A percentile compares a stretch with the other conserved stretches of the same genome.
Evolutionary conservation across 1,140 invertebrate species (phyloP).

Genomic region (Procambarus virginalis): DNA sequence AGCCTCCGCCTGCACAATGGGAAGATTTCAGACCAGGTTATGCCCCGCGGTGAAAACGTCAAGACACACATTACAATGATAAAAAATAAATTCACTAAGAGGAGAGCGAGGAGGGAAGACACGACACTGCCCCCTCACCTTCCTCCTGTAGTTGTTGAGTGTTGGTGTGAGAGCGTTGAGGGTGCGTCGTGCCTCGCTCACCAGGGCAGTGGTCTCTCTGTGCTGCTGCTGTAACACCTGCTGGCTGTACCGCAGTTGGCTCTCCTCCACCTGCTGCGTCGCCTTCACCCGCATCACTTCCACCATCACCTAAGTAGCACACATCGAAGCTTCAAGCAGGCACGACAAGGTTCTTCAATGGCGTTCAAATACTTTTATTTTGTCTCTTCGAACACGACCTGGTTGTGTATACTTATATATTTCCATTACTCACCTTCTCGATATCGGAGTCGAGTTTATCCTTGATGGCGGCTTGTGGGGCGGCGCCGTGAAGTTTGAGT

Average conservation of each 20-base stretch:
- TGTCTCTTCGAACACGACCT: too few relatives aligned
- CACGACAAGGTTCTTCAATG: too few relatives aligned
- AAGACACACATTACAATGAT: too few relatives aligned
- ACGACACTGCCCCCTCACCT: neutral
- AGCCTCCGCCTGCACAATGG: slow-evolving; percentile 28
- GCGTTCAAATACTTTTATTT: too few relatives aligned
- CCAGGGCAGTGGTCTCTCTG: slow-evolving; percentile 48
- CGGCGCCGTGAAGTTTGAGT: slow-evolving; percentile 55
- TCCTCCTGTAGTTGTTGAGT: slow-evolving; percentile 55
- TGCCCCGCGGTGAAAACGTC: too few relatives aligned
- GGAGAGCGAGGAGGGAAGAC: too few relatives aligned
- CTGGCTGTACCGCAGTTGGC: slow-evolving; percentile 54
- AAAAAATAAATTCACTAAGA: too few relatives aligned
- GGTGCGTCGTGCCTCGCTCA: slow-evolving; percentile 44
- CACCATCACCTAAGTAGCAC: slow-evolving; percentile 33
- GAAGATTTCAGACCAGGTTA: too few relatives aligned
- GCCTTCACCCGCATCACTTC: slow-evolving; percentile 60
- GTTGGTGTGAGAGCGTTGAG: slow-evolving; percentile 52
- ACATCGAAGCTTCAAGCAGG: too few relatives aligned
- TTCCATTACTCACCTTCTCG: slow-evolving; percentile 28
- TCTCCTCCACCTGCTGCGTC: slow-evolving; percentile 59
- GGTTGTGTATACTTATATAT: too few relatives aligned
- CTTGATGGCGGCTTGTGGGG: slow-evolving; percentile 38
- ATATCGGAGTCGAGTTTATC: slow-evolving; percentile 57
- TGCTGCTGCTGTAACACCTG: slow-evolving; percentile 59